Evolutionary conservation across 2,113 vertebrate genomes (phyloP).

Genomic region (Tetraodon nigroviridis): DNA sequence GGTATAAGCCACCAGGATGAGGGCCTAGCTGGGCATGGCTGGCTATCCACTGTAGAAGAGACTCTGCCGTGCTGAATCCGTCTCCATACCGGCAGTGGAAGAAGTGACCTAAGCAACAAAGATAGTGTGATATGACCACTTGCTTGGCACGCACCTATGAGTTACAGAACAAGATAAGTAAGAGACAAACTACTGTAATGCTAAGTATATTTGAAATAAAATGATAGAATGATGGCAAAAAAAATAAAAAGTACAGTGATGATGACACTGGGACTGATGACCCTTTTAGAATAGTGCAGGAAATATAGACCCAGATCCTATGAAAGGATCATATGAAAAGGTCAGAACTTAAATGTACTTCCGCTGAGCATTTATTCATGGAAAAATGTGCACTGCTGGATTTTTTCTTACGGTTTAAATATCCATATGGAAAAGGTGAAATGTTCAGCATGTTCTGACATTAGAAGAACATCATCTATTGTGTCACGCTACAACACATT

Average conservation of each 20-base stretch:
- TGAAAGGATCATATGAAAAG: too few species aligned
- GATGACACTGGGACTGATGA: too few species aligned
- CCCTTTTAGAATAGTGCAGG: too few species aligned
- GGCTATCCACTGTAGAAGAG: conserved; percentile 29
- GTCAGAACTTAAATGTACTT: too few species aligned
- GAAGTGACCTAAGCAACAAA: conserved; percentile 31
- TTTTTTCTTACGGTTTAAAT: background rate
- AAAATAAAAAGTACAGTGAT: too few species aligned
- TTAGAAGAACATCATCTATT: too few species aligned
- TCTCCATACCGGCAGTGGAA: conserved; percentile 57
- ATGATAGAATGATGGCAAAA: background rate
- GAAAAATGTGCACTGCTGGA: too few species aligned
- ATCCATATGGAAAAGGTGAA: background rate
- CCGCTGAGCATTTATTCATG: too few species aligned
- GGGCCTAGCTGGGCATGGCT: conserved; percentile 38
- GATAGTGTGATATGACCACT: conserved; percentile 16
- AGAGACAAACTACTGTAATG: conserved; percentile 5
- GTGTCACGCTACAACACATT: too few species aligned
- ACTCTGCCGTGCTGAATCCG: conserved; percentile 26
- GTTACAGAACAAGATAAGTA: background rate
- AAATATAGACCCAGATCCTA: too few species aligned
- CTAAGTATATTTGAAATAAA: background rate
- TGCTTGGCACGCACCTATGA: background rate
- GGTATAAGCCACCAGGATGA: conserved; percentile 4
- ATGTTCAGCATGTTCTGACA: background rate